These are phyloP conservation scores for Montifringilla adamsi DNA, from an alignment of 2,113 vertebrate genomes.

Conservation along the genomic window DNA sequence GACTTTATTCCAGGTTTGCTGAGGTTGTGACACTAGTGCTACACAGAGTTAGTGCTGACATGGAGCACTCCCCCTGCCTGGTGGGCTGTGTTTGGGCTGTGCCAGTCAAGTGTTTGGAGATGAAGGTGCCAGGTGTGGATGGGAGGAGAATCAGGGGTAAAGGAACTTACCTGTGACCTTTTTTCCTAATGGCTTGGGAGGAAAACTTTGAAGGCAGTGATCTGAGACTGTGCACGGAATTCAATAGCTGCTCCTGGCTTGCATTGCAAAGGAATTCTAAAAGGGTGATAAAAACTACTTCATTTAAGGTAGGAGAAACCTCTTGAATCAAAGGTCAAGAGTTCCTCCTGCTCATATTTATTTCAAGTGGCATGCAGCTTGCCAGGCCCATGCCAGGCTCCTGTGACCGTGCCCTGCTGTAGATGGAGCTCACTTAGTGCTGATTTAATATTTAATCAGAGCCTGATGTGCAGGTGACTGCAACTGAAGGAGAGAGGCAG, in stretches of 20 bases:
- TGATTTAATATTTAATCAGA: neutral
- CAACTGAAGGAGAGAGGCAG: neutral
- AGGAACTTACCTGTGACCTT: neutral
- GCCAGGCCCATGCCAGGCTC: neutral
- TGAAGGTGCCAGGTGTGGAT: neutral
- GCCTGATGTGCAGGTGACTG: neutral
- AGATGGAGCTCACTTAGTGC: neutral
- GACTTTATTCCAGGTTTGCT: neutral
- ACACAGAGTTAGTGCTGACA: fast-evolving
- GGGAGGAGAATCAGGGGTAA: neutral
- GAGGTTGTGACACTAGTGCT: neutral
- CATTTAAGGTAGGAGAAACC: neutral
- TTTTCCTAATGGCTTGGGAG: neutral
- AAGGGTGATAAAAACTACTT: neutral
- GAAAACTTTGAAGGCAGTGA: neutral
- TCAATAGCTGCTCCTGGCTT: neutral
- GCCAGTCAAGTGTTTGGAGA: neutral
- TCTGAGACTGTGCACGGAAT: neutral
- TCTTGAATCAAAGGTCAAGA: neutral
- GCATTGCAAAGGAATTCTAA: neutral
- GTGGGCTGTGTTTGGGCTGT: neutral
- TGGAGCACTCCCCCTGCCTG: fast-evolving
- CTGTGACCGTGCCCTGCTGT: too few relatives aligned
- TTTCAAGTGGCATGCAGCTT: neutral
- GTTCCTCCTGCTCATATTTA: neutral